Evolutionary conservation across 2,113 vertebrate species (phyloP), one percentile per base, ranked within the genome.

Genomic region (Suncus etruscus): DNA sequence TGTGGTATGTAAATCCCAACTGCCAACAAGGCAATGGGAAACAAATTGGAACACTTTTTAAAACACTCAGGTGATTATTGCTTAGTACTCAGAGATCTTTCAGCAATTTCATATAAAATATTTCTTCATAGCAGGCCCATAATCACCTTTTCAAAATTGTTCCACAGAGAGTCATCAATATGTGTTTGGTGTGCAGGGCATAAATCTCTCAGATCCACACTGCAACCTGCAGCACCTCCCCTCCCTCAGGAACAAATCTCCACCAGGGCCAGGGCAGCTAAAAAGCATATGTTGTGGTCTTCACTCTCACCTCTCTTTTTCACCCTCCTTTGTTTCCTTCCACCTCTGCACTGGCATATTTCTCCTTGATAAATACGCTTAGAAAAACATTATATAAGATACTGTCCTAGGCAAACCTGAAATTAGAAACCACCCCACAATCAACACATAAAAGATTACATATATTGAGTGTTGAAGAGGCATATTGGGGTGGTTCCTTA

Each of bases 161-260:
- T 96, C 97, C 97, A 5, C 90, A 89, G 96, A 97, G 95, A 97
- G 96, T 96, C 97, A 93, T 90, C 47, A 65, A 73, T 90, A 78
- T 94, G 97, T 86, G 95, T 92, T 96, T 68, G 16, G 94, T 94
- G 96, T 95, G 85, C 91, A 89, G 92, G 95, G 92, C 94, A 98
- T 99, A 99, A 99, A 99, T 99, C 98, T 98, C 97, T 95, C 96
- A 66, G 84, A 97, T 97, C 97, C 74, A 95, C 96, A 89, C 96
- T 97, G 97, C 97, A 97, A 96, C 95, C 94, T 97, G 96, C 95
- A 96, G 97, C 97, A 94, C 95, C 95, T 98, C 91, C 0, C 90
- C 91, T 97, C 96, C 96, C 96, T 95, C 94, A 76, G 90, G 96
- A 96, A 95, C 31, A 18, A 86, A 91, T 94, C 95, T 95, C 92